These are phyloP conservation scores for Tapirus indicus DNA, from an alignment of 2,797 vertebrate species.

Conservation along the genomic window DNA sequence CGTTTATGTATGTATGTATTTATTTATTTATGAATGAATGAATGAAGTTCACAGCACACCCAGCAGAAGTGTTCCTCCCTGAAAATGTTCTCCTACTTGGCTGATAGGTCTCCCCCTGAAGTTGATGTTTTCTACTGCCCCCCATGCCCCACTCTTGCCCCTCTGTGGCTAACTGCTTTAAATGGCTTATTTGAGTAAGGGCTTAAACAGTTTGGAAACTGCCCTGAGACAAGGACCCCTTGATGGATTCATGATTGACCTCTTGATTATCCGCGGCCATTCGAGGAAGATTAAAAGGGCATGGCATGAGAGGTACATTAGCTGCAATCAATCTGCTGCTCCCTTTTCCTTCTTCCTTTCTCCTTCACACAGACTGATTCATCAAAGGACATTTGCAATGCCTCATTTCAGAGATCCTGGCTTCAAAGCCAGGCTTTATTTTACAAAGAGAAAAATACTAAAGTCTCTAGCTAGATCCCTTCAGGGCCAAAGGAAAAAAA, in stretches of 20 bases:
- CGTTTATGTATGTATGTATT: not conserved
- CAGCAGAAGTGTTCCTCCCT: fast-evolving
- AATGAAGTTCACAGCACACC: not conserved
- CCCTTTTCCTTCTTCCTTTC: conserved; percentile 59
- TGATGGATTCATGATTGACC: conserved; percentile 80
- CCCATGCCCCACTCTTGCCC: not conserved
- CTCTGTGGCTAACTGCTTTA: conserved; percentile 17
- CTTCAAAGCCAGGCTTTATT: conserved; percentile 86
- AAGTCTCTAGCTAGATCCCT: conserved; percentile 77
- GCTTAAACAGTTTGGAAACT: conserved; percentile 71
- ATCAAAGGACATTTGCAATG: conserved; percentile 86
- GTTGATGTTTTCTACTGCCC: not conserved
- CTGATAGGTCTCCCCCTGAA: not conserved
- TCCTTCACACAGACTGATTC: conserved; percentile 85
- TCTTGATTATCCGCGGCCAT: conserved; percentile 83
- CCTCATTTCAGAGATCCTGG: conserved; percentile 85
- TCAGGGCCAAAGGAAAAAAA: conserved; percentile 69
- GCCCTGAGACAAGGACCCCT: conserved; percentile 66
- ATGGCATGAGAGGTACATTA: conserved; percentile 78
- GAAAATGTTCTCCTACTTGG: not conserved
- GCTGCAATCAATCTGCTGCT: conserved; percentile 74
- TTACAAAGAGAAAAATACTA: conserved; percentile 84
- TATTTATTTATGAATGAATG: not conserved
- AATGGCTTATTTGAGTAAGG: conserved; percentile 70
- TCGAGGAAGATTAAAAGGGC: conserved; percentile 83